Base-by-base conservation (phyloP, 64 coral and sea anemone genomes). In the Montipora capricornis region DNA sequence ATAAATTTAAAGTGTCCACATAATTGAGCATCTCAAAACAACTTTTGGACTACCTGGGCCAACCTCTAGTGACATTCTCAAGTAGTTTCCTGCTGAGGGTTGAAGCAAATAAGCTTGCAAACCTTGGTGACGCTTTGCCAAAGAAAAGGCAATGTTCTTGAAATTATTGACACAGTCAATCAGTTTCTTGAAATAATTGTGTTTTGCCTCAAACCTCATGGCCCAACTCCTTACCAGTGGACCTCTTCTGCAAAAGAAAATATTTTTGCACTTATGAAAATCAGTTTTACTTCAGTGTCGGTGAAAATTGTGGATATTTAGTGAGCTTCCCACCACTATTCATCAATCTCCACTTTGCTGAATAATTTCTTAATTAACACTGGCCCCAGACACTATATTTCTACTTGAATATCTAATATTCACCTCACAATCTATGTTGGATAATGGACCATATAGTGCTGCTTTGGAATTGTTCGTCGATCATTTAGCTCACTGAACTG, bases 371-470 rank as follows among this genome's bases (percentile, higher is more conserved):
- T 19, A 19, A 6, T 70, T 19, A 70, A 9, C 5, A 17, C 1
- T 70, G n/a, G 14, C 16, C 1, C 5, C 5, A 57, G 53, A 6
- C 53, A 57, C 53, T 57, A 0, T 19, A 73, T 49, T 15, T 88
- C 29, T 29, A 1, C 29, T 29, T 0, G 29, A 29, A 29, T 29
- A 29, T 29, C 29, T 1, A 29, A 29, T 29, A 29, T 29, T 29
- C 29, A 94, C 85, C 76, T 88, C 20, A 94, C 37, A 75, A 94
- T 94, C 11, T 89, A 85, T n/a, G 53, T 68, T 59, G 92, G 67
- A 61, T 89, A 94, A 53, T 94, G 92, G 60, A 94, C 92, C 92
- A 94, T 94, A 58, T 88, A 89, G 61, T 94, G 84, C 58, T 94
- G 92, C 75, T 88, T 89, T 79, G 86, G 86, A 77, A 94, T 94